Evolutionary conservation across 2,113 vertebrate species (phyloP).

Genomic region (Rhipidura dahli): DNA sequence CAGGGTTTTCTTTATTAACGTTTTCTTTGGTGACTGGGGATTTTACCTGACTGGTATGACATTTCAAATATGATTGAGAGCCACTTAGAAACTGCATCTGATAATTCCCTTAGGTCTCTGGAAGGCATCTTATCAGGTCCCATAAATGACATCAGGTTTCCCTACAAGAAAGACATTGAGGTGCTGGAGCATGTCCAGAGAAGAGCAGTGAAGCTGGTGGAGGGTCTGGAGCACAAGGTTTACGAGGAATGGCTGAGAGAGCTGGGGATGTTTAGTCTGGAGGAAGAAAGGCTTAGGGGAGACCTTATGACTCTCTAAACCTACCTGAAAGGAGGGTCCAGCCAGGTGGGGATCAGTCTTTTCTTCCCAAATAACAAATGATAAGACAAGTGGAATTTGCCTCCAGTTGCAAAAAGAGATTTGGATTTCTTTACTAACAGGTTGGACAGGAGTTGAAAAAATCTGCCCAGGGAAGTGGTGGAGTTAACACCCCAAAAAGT

Average conservation of each 20-base stretch:
- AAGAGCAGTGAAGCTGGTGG: background rate
- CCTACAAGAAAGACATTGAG: background rate
- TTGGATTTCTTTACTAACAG: background rate
- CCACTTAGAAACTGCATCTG: background rate
- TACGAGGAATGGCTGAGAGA: background rate
- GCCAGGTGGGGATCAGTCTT: fast-evolving
- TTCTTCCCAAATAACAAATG: background rate
- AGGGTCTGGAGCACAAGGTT: background rate
- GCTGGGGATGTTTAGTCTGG: background rate
- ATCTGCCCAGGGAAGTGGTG: background rate
- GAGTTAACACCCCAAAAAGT: background rate
- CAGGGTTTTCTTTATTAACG: background rate
- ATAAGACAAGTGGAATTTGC: background rate
- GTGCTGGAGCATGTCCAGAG: background rate
- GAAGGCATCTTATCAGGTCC: background rate
- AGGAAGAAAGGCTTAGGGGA: background rate
- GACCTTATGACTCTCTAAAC: background rate
- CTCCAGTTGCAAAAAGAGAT: background rate
- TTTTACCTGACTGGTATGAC: background rate
- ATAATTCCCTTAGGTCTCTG: background rate
- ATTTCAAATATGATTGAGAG: background rate
- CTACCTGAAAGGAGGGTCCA: background rate
- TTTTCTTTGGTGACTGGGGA: background rate
- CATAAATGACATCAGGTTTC: background rate
- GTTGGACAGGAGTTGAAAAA: background rate